Evolutionary conservation across 2,888 invertebrate genomes (phyloP).

Genomic region (Gandaritis pyraliata): DNA sequence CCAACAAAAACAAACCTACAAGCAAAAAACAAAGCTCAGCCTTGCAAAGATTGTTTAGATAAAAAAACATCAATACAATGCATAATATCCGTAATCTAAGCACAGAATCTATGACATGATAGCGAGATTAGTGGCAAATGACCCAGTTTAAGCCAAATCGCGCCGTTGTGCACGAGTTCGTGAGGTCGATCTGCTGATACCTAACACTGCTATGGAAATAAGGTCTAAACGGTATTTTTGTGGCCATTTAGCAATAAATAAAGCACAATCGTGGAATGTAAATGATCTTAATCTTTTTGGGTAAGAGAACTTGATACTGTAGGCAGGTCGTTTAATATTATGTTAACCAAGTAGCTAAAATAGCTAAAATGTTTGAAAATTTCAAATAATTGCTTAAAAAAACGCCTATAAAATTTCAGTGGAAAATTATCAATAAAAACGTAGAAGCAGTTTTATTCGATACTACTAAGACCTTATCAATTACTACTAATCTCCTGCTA

Average conservation of each 20-base stretch:
- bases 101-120: slow-evolving; percentile 26
- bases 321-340: too few relatives aligned
- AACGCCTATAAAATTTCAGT: too few relatives aligned
- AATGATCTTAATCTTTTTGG: too few relatives aligned
- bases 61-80: slow-evolving; percentile 14
- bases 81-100: slow-evolving; percentile 16
- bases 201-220: background rate
- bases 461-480: background rate
- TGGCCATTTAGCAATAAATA: background rate
- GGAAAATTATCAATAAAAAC: background rate
- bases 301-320: too few relatives aligned
- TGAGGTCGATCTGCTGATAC: slow-evolving; percentile 31
- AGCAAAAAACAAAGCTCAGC: background rate
- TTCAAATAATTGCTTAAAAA: too few relatives aligned
- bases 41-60: slow-evolving; percentile 11
- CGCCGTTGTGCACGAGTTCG: slow-evolving; percentile 47
- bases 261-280: background rate
- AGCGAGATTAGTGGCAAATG: slow-evolving; percentile 51
- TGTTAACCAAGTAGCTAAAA: too few relatives aligned
- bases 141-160: slow-evolving; percentile 45
- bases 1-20: too few relatives aligned
- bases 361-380: too few relatives aligned
- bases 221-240: slow-evolving; percentile 1
- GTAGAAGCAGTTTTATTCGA: background rate
- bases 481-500: too few relatives aligned